Evolutionary conservation across 2,113 vertebrate species (phyloP).

Genomic region (Hyla sarda): DNA sequence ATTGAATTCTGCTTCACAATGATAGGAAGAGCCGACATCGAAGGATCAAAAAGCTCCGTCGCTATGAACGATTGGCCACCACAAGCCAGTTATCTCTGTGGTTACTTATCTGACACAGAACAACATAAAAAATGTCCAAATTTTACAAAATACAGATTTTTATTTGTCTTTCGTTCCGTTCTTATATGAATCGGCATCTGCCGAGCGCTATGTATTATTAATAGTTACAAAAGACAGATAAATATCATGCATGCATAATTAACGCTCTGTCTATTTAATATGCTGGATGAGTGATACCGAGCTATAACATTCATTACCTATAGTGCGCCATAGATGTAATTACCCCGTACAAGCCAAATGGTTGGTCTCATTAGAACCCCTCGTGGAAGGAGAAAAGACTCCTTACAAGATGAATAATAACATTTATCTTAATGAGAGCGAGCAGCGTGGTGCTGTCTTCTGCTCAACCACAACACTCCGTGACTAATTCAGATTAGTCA

Average conservation of each 20-base stretch:
- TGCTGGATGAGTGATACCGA: not conserved
- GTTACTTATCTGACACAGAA: too few relatives aligned
- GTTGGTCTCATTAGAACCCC: conserved; percentile 34
- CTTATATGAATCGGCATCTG: not conserved
- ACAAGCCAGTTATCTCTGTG: too few relatives aligned
- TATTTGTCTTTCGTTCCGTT: not conserved
- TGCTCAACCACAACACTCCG: conserved; percentile 26
- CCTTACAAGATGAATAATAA: conserved; percentile 40
- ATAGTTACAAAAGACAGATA: conserved; percentile 37
- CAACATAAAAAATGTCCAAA: too few relatives aligned
- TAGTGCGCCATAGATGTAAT: conserved; percentile 46
- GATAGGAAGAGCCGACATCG: too few relatives aligned
- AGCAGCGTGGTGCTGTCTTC: conserved; percentile 40
- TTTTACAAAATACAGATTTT: not conserved
- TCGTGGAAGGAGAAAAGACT: conserved; percentile 16
- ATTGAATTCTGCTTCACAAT: too few relatives aligned
- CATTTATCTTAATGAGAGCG: conserved; percentile 43
- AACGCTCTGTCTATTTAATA: conserved; percentile 21
- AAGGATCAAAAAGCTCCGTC: too few relatives aligned
- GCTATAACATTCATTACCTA: conserved; percentile 26
- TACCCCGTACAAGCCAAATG: conserved; percentile 32
- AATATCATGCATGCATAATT: conserved; percentile 33
- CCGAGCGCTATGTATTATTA: conserved; percentile 3
- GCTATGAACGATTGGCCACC: too few relatives aligned
- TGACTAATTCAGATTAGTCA: conserved; percentile 46